Percentiles rank a stretch among this genome's conserved stretches.
phyloP scores from a whole-genome alignment of 2,797 vertebrate genomes.

The Adelosebastes latens region DNA sequence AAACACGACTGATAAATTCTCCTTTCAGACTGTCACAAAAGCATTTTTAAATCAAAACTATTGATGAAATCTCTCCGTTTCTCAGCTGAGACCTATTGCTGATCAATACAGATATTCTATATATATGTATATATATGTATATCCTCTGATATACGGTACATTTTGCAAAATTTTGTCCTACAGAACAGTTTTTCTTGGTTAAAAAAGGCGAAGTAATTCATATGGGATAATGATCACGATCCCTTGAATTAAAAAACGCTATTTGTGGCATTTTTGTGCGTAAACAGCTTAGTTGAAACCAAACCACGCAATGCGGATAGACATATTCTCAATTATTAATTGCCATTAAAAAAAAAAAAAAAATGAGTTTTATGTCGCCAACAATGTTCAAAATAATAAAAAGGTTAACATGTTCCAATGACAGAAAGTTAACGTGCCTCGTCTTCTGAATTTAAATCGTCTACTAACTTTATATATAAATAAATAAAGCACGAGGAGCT shows the following conservation, averaged over 20 bases:
- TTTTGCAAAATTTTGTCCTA: neutral
- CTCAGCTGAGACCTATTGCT: neutral
- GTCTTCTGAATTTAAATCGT: neutral
- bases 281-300: neutral
- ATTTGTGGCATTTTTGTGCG: neutral
- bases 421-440: neutral
- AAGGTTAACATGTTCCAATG: neutral
- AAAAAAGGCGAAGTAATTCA: neutral
- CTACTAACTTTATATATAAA: neutral
- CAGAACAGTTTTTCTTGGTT: neutral
- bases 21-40: neutral
- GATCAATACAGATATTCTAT: neutral
- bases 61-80: neutral
- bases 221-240: neutral
- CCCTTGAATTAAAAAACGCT: neutral
- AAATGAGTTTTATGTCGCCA: neutral
- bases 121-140: too few relatives aligned
- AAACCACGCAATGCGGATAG: neutral
- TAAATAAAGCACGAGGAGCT: neutral
- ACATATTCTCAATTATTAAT: neutral
- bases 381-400: neutral
- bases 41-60: neutral
- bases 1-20: neutral
- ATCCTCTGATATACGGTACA: too few relatives aligned
- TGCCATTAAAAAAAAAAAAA: neutral